Evolutionary conservation across 2,888 invertebrate genomes (phyloP).

Genomic region (Cephus rjabovi): DNA sequence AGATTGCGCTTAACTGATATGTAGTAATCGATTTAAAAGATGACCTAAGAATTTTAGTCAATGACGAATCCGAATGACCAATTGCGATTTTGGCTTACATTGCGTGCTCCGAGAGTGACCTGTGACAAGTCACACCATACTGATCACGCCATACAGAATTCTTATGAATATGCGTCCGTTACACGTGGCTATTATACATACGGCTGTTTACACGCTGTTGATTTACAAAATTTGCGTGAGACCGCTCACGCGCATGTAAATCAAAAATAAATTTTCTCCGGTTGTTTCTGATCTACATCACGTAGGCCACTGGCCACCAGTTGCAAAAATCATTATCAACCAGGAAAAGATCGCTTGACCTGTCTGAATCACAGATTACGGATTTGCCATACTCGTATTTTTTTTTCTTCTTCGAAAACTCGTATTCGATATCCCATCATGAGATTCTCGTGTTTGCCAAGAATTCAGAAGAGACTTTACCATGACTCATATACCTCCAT

Average conservation of each 20-base stretch:
- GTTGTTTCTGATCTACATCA: neutral
- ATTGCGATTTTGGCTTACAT: neutral
- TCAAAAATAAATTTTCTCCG: neutral
- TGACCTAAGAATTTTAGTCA: neutral
- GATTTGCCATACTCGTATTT: neutral
- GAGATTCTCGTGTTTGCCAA: neutral
- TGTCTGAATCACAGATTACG: neutral
- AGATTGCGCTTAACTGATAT: neutral
- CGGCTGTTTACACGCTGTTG: neutral
- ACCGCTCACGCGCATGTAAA: neutral
- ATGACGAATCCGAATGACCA: neutral
- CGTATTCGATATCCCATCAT: neutral
- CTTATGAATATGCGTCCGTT: neutral
- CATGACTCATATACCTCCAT: neutral
- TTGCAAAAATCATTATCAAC: neutral
- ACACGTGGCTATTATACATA: neutral
- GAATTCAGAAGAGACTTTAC: neutral
- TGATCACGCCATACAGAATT: neutral
- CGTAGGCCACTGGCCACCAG: neutral
- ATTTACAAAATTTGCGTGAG: neutral
- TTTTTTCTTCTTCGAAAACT: neutral
- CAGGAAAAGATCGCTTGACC: neutral
- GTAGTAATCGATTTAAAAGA: neutral
- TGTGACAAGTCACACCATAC: neutral
- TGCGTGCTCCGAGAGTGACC: neutral